Evolutionary conservation across 2,113 vertebrate genomes (phyloP).

Genomic region (Haplotaxodon microlepis): DNA sequence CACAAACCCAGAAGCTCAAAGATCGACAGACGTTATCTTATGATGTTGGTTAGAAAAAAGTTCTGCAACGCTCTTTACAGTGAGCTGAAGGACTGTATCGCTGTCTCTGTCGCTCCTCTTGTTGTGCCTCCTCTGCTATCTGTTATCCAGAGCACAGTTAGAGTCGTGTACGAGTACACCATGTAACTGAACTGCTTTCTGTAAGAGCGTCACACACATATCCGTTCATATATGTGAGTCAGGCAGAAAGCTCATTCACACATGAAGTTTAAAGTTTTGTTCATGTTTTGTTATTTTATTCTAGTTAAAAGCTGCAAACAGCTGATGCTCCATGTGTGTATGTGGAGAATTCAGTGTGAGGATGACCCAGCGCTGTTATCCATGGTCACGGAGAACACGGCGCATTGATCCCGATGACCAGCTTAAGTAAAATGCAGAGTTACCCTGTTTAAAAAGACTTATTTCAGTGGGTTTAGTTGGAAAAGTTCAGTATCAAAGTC

Average conservation of each 20-base stretch:
- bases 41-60: neutral
- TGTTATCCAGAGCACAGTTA: neutral
- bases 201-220: neutral
- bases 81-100: neutral
- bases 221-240: neutral
- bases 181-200: neutral
- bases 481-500: neutral
- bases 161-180: neutral
- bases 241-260: neutral
- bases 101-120: rapidly evolving
- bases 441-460: neutral
- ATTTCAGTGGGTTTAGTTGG: neutral
- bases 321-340: rapidly evolving
- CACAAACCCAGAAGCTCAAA: neutral
- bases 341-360: rapidly evolving
- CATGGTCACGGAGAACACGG: neutral
- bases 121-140: neutral
- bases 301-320: neutral
- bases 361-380: neutral
- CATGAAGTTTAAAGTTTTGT: neutral
- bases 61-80: rapidly evolving
- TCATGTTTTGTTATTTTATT: neutral
- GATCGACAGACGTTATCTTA: neutral
- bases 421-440: neutral
- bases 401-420: rapidly evolving